Percentiles rank a stretch among this genome's conserved stretches.
Conservation (phyloP, 2,888 invertebrate species). For the Epinotia nisella region DNA sequence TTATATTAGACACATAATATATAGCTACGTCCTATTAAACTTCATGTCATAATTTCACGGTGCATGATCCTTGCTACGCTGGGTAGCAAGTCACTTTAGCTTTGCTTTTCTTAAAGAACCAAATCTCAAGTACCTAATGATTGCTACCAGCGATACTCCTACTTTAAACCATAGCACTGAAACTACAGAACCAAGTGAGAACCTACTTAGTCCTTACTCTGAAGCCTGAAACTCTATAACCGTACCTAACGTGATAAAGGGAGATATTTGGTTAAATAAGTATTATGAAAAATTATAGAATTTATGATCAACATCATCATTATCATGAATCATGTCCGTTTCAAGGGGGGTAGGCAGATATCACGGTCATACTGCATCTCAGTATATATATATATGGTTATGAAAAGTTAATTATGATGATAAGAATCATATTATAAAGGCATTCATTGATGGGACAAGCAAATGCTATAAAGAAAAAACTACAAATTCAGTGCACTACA, state of each 20-base stretch:
- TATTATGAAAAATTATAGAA: neutral
- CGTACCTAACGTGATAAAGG: too few relatives aligned
- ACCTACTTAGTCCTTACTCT: neutral
- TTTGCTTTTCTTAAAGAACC: neutral
- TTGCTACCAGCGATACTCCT: neutral
- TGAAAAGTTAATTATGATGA: too few relatives aligned
- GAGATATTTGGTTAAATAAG: too few relatives aligned
- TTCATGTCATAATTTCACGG: conserved; percentile 25
- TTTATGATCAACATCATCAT: neutral
- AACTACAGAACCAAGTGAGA: neutral
- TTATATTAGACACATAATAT: conserved; percentile 31
- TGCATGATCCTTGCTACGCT: neutral
- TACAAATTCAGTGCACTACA: too few relatives aligned
- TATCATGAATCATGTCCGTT: too few relatives aligned
- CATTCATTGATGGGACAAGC: too few relatives aligned
- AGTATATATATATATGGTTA: neutral
- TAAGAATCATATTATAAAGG: too few relatives aligned
- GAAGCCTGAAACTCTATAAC: neutral
- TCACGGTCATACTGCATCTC: neutral
- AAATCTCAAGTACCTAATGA: neutral
- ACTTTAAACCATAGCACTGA: neutral
- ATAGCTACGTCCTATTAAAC: conserved; percentile 29
- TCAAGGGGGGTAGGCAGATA: neutral
- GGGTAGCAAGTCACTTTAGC: conserved; percentile 7
- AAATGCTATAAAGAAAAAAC: too few relatives aligned